Percentiles rank a stretch among this genome's conserved stretches.
These are phyloP conservation scores for Spheniscus humboldti DNA, from an alignment of 2,797 vertebrate species.

Conservation along the genomic window DNA sequence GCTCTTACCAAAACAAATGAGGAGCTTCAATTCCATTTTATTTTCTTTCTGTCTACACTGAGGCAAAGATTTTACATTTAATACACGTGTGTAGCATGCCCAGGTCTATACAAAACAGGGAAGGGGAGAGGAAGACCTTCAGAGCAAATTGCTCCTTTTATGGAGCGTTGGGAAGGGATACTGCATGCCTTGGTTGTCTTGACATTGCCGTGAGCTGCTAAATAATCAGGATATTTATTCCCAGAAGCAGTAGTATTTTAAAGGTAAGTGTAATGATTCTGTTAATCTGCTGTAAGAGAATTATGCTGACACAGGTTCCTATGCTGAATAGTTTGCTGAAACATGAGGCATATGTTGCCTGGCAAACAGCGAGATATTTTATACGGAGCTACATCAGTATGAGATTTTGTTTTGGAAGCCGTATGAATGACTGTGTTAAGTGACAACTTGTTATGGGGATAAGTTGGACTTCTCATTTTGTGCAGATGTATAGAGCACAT, in stretches of 20 bases:
- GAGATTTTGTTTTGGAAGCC: neutral
- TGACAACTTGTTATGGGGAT: neutral
- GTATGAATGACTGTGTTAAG: neutral
- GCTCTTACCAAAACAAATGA: neutral
- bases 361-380: neutral
- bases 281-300: neutral
- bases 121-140: neutral
- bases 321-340: neutral
- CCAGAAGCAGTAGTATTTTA: neutral
- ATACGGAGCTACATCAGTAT: neutral
- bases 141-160: neutral
- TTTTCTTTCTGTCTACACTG: neutral
- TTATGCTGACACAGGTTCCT: neutral
- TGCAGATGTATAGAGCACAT: neutral
- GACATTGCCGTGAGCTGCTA: neutral
- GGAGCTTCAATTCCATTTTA: neutral
- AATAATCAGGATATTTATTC: neutral
- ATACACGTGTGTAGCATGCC: accelerated
- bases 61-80: neutral
- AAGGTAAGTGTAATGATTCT: neutral
- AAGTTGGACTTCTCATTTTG: neutral
- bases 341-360: neutral
- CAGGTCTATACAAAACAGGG: neutral
- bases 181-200: neutral
- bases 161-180: neutral